Base-by-base conservation (phyloP, 2,797 vertebrate genomes). In the Aplochiton taeniatus region DNA sequence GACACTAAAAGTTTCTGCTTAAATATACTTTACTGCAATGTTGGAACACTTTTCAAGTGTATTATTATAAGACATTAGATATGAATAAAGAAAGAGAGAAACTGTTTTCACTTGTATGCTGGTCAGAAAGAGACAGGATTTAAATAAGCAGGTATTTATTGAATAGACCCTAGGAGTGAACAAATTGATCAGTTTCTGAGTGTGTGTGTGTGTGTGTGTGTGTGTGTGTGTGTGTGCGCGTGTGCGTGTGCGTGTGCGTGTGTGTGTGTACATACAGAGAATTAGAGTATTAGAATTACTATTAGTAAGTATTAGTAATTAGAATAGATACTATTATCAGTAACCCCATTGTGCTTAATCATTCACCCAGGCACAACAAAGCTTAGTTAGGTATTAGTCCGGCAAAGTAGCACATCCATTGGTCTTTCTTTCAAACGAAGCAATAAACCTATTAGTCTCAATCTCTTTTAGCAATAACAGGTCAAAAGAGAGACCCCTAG, bases 401-500 rank as follows among this genome's bases (percentile, higher is more conserved):
- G 5, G 52, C 20, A 48, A 54, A 58, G 54, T 58, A 65, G 52
- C 65, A 31, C 6, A 31, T 31, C 31, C 31, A 31, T 31, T 41
- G 11, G 41, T 13, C 9, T 42, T 43, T 51, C 7, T 2, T 51
- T 16, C 2, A 14, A 11, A 54, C 11, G n/a, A 11, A 53, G 9
- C 51, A 31, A 54, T 17, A 11, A 0, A 11, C 19, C 19, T 11
- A 31, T 19, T 12, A 12, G 12, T 4, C 12, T 53, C 8, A 53
- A 53, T 31, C 31, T 31, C 31, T 31, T 31, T 31, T 31, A 31
- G 31, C 31, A 31, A 31, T 2, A 31, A 6, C 31, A 31, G 31
- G 31, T 31, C 51, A 58, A 74, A 61, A 77, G 20, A 70, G 78
- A 79, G 76, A 78, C 75, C 75, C 79, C 83, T 82, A 71, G 75